phyloP scores from a whole-genome alignment of 2,797 vertebrate genomes.

The Gambusia yucatana region DNA sequence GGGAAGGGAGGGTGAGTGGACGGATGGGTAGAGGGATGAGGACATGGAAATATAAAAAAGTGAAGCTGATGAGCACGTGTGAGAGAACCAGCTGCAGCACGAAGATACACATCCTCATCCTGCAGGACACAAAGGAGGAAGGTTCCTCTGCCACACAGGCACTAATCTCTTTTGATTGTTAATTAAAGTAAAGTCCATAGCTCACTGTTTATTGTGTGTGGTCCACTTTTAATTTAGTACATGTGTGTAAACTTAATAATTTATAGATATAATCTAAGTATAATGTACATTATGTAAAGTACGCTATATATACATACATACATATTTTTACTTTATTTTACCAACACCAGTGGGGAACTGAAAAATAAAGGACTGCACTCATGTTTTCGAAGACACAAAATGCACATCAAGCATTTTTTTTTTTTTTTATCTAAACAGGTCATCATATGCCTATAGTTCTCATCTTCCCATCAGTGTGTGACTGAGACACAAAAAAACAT shows the following conservation, averaged over 20 bases:
- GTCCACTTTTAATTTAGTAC: neutral
- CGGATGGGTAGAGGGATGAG: conserved; percentile 67
- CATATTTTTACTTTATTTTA: neutral
- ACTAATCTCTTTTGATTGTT: conserved; percentile 53
- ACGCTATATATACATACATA: neutral
- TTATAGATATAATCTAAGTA: neutral
- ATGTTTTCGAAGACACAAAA: conserved; percentile 5
- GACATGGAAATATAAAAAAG: conserved; percentile 72
- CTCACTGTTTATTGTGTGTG: neutral
- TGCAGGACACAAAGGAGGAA: conserved; percentile 55
- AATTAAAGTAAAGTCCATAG: neutral
- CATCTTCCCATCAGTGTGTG: conserved; percentile 43
- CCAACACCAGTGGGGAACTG: neutral
- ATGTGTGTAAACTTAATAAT: neutral
- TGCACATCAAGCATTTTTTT: neutral
- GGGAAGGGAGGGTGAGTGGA: conserved; percentile 44
- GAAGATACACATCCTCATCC: conserved; percentile 28
- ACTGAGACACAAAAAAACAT: conserved; percentile 24
- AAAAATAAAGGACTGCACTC: neutral
- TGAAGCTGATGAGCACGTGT: conserved; percentile 43
- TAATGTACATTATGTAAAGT: neutral
- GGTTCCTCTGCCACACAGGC: conserved; percentile 50
- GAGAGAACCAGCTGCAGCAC: conserved; percentile 13
- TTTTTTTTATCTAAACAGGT: conserved; percentile 78
- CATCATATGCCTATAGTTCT: conserved; percentile 59